A percentile compares a stretch with the other conserved stretches of the same genome.
Conservation (phyloP, 2,888 invertebrate genomes). For the Drosophila austrosaltans region DNA sequence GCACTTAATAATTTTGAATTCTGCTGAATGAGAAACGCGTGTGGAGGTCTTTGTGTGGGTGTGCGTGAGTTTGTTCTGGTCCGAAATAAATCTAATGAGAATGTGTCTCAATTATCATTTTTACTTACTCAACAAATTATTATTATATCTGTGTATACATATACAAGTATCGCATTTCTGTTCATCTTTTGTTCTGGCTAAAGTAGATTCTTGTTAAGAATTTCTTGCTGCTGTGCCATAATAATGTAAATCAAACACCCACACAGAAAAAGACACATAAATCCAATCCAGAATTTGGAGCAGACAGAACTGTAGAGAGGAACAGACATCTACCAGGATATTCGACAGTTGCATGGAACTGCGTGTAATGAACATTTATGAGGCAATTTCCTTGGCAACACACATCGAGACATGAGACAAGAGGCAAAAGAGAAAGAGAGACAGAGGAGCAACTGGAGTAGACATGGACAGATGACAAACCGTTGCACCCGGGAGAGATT, state of each 20-base stretch:
- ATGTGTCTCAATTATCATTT: slow-evolving; percentile 10
- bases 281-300: slow-evolving; percentile 36
- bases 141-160: background rate
- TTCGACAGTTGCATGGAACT: slow-evolving; percentile 64
- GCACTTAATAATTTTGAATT: slow-evolving; percentile 75
- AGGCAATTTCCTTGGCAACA: slow-evolving; percentile 76
- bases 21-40: slow-evolving; percentile 25
- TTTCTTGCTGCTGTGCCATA: background rate
- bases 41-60: slow-evolving; percentile 21
- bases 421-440: slow-evolving; percentile 14
- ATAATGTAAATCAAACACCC: slow-evolving; percentile 20
- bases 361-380: slow-evolving; percentile 77
- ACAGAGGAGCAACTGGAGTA: slow-evolving; percentile 5
- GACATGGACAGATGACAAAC: slow-evolving; percentile 60
- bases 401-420: slow-evolving; percentile 40
- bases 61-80: slow-evolving; percentile 2
- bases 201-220: slow-evolving; percentile 12
- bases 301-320: slow-evolving; percentile 31
- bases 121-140: slow-evolving; percentile 12
- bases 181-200: slow-evolving; percentile 10
- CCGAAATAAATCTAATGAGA: slow-evolving; percentile 11
- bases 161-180: background rate
- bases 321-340: slow-evolving; percentile 23
- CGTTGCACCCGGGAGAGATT: slow-evolving; percentile 47
- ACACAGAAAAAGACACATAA: slow-evolving; percentile 17